These are phyloP conservation scores for Phenganax subtilis DNA, from an alignment of 92 coral and sea anemone species.

Conservation along the genomic window DNA sequence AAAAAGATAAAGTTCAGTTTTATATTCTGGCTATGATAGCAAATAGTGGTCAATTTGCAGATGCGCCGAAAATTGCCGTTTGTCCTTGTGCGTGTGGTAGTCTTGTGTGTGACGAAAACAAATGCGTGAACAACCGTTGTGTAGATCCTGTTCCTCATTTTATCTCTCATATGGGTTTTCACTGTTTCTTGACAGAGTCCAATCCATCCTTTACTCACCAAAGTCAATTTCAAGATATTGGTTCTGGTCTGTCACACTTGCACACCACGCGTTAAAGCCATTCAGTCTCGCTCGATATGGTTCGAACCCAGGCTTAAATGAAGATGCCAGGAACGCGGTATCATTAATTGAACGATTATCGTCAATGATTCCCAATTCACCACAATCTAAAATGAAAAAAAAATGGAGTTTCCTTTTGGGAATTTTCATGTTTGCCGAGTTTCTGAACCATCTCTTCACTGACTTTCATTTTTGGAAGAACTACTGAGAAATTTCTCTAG, in stretches of 20 bases:
- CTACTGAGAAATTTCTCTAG: neutral
- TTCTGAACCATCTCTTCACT: no score
- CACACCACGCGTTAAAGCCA: slow-evolving; percentile 36
- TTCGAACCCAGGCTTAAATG: slow-evolving; percentile 34
- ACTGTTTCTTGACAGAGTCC: no score
- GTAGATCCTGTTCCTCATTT: neutral
- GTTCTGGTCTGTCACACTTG: slow-evolving; percentile 10
- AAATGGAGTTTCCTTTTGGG: neutral
- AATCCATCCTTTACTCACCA: neutral
- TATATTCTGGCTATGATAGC: neutral
- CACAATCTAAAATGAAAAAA: slow-evolving; percentile 17
- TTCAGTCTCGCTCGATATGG: slow-evolving; percentile 30
- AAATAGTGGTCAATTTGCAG: neutral
- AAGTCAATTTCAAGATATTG: slow-evolving; percentile 41
- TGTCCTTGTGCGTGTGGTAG: neutral
- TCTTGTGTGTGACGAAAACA: no score
- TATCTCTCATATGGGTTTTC: neutral
- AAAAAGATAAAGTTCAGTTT: neutral
- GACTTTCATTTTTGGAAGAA: neutral
- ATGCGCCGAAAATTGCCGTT: neutral
- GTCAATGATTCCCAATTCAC: slow-evolving; percentile 33
- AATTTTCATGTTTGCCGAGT: no score
- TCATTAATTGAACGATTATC: slow-evolving; percentile 35
- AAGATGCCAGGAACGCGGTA: slow-evolving; percentile 29
- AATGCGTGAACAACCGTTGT: neutral